Conservation (phyloP, 2,113 vertebrate species). For the Girardinichthys multiradiatus region DNA sequence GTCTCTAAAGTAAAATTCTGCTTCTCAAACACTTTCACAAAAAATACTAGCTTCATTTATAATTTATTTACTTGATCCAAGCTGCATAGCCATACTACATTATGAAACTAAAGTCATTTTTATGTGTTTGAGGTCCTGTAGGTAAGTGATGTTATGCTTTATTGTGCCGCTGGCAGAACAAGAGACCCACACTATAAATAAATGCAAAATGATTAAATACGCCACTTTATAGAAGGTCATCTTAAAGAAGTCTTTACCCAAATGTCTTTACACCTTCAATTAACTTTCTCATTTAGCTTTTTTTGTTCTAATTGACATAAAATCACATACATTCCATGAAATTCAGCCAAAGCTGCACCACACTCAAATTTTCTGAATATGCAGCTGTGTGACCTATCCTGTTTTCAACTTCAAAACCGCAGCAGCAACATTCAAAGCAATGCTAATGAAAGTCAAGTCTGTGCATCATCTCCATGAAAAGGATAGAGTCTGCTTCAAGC, state of each 20-base stretch:
- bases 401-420: constrained; percentile 40
- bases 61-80: constrained; percentile 38
- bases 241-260: constrained; percentile 13
- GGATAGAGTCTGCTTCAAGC: constrained; percentile 33
- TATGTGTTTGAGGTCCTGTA: constrained; percentile 50
- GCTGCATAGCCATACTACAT: constrained; percentile 41
- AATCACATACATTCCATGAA: constrained; percentile 20
- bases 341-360: constrained; percentile 19
- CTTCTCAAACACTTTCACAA: constrained; percentile 16
- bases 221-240: constrained; percentile 34
- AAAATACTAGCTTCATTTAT: constrained; percentile 23
- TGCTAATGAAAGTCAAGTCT: constrained; percentile 51
- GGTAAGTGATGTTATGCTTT: constrained; percentile 48
- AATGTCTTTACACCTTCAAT: constrained; percentile 8
- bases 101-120: constrained; percentile 31
- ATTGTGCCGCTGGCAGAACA: constrained; percentile 60
- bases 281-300: constrained; percentile 18
- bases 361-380: background rate
- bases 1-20: constrained; percentile 11
- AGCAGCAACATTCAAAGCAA: constrained; percentile 34
- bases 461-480: constrained; percentile 40
- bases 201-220: constrained; percentile 50
- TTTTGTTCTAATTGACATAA: constrained; percentile 25
- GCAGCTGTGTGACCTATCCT: constrained; percentile 19
- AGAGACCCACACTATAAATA: constrained; percentile 46